These are phyloP conservation scores for Cyphomyrus plagiostoma DNA, from an alignment of 2,113 vertebrate genomes.

Conservation along the genomic window DNA sequence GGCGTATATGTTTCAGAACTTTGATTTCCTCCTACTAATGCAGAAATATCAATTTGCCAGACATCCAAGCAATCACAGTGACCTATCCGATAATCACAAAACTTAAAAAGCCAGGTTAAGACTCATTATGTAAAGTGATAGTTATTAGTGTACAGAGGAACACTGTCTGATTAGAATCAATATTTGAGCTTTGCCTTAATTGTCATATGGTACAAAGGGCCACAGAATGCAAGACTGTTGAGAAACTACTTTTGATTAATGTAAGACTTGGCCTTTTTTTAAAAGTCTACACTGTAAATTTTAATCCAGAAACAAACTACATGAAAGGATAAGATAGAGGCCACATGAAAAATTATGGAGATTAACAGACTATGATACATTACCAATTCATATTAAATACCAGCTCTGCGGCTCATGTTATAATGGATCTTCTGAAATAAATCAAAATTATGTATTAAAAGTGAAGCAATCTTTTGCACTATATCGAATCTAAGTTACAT, in stretches of 20 bases:
- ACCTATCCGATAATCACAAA: background rate
- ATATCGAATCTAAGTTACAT: background rate
- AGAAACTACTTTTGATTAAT: background rate
- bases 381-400: background rate
- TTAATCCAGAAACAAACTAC: background rate
- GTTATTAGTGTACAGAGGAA: background rate
- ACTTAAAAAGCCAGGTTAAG: background rate
- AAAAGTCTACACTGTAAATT: background rate
- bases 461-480: background rate
- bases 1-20: background rate
- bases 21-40: background rate
- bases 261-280: background rate
- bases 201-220: background rate
- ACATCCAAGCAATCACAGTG: background rate
- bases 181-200: background rate
- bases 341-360: background rate
- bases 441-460: background rate
- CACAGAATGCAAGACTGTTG: background rate
- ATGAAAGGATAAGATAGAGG: background rate
- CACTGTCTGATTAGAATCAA: background rate
- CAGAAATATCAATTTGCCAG: background rate
- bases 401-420: background rate
- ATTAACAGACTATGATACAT: background rate
- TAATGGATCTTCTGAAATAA: background rate
- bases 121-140: background rate